Evolutionary conservation across 2,888 invertebrate species (phyloP), one percentile per base, ranked within the genome.

Genomic region (Pachycephus smyrnensis): DNA sequence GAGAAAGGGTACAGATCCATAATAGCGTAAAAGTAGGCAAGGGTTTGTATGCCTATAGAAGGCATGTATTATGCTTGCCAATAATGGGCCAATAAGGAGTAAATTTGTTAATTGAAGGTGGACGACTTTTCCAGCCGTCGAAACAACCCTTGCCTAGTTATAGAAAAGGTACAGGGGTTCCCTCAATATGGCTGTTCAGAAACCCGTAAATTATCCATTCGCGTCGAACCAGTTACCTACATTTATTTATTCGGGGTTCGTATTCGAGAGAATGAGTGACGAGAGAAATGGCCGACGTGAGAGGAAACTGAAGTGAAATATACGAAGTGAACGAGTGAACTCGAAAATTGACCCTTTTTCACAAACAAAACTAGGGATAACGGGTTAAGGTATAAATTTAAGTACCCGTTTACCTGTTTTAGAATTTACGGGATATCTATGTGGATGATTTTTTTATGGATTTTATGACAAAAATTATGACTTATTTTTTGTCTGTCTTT

Each of bases 41-140:
- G 23, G 55, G 55, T 55, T 55, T 9, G 55, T 55, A 55, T 23
- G 9, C 9, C 55, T 55, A 55, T 23, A 9, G 23, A 9, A 55
- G 23, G 55, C 9, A 55, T 55, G 23, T 23, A 55, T 55, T 55
- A 55, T 55, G 23, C 55, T 55, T 23, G 55, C 23, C 23, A 87
- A 88, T 90, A 88, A 86, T 88, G 83, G 86, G 78, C 83, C 86
- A 85, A 88, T 89, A 86, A 89, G 88, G 85, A 86, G 86, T 85
- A 86, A 83, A 84, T 86, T 84, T 80, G 83, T 84, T 84, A 84
- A 89, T 88, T 87, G 84, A 81, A 84, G 84, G 83, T 81, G 55
- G 15, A 55, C 55, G 55, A 55, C 55, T 23, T 55, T 55, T 55
- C 55, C 23, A 23, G 15, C 6, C 23, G 6, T 6, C 55, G 55